Evolutionary conservation across 2,113 vertebrate genomes (phyloP), one percentile per base, ranked within the genome.

Genomic region (Trematocara nigrifrons): DNA sequence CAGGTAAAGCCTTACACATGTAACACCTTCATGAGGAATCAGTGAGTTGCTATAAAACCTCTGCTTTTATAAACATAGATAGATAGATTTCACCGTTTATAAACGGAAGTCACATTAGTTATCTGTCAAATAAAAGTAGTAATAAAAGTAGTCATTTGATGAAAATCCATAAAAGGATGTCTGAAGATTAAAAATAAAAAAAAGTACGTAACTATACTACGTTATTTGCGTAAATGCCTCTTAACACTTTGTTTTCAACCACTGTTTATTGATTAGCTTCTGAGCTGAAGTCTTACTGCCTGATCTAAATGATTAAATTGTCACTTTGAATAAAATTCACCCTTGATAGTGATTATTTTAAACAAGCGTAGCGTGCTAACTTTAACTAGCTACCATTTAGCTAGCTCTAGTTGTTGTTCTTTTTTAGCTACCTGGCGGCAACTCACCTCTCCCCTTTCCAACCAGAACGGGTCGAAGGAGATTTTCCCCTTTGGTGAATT

Each of bases 401-500:
- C 18, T 66, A 38, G 16, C 56, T 6, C 51, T 0, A 26, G 31
- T 31, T 45, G 53, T 7, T 26, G 22, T 22, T 22, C 22, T 1
- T 26, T 16, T 31, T 12, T 12, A 35, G 76, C 49, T 35, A 78
- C 10, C 56, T 26, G 20, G 7, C 6, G 10, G 22, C 1, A 2
- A 47, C 93, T 93, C 86, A 97, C 96, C 94, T 96, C 96, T 11
- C 92, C 95, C 1, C 93, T 88, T 6, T 95, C 92, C 3, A 87
- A 89, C 95, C 95, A 96, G 81, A 86, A 84, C 1, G 96, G 87
- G 22, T 94, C 89, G 66, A 91, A 96, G 1, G 47, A 86, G 12
- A 96, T 85, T 45, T 88, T 95, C 35, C 93, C 96, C 84, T 97
- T 97, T 3, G 94, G 42, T 1, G 95, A 96, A 33, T 95, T 95